Evolutionary conservation across 2,888 invertebrate genomes (phyloP), one percentile per base, ranked within the genome.

Genomic region (Meghimatium bilineatum): DNA sequence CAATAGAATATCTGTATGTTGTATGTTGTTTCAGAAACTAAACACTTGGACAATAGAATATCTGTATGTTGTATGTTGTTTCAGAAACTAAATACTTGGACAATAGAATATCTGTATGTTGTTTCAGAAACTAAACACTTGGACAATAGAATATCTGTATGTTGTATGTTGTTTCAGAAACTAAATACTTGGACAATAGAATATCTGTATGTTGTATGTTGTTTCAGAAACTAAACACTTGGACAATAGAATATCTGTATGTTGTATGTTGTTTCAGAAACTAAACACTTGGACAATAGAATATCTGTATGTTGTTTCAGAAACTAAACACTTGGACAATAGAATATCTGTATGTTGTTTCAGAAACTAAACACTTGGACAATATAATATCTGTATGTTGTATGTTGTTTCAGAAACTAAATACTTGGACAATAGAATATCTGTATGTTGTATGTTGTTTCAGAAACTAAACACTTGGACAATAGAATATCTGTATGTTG

Each of bases 41-140:
- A 96, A 63, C 95, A 96, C 6, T 94, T 98, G 52, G 96, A 96
- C 8, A 95, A 96, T 86, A 95, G 96, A 76, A 96, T 98, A 88
- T 97, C 97, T 93, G 91, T 92, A 84, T 82, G 83, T n/a, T n/a
- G n/a, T n/a, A n/a, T n/a, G n/a, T n/a, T n/a, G n/a, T n/a, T n/a
- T n/a, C n/a, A n/a, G n/a, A n/a, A n/a, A n/a, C 97, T 92, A 96
- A 96, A 63, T 95, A 96, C 6, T 94, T 98, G 52, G 96, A 96
- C 8, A 95, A 96, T 86, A 95, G 96, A 76, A 96, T 98, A 88
- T 97, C 97, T 93, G 91, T 92, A 84, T 82, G 83, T n/a, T n/a
- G n/a, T n/a, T n/a, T n/a, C n/a, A n/a, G n/a, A n/a, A n/a, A n/a
- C 97, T 92, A 96, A 96, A 63, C 95, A 96, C 6, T 94, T 98